Conservation (phyloP, 2,113 vertebrate species). For the Phrynocephalus versicolor region DNA sequence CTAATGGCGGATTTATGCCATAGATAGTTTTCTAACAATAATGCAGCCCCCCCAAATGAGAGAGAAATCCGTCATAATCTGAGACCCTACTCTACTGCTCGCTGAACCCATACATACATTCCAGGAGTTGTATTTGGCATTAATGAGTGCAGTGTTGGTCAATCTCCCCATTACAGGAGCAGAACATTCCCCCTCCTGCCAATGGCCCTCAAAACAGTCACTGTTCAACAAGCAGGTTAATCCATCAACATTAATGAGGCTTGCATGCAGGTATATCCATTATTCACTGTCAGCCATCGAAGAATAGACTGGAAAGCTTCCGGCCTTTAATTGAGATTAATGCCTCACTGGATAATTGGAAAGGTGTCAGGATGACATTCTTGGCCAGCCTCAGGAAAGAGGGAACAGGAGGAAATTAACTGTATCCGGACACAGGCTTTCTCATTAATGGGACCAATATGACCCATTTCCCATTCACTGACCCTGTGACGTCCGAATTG, state of each 20-base stretch:
- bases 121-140: background rate
- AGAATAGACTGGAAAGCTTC: conserved; percentile 1
- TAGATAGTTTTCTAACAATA: no score
- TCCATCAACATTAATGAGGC: background rate
- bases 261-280: background rate
- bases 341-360: conserved; percentile 29
- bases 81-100: no score
- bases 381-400: fast-evolving
- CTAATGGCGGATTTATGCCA: no score
- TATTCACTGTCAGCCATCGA: conserved; percentile 27
- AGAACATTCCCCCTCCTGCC: background rate
- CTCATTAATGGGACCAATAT: no score
- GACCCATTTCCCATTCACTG: background rate
- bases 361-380: background rate
- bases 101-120: no score
- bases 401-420: conserved; percentile 2
- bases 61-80: no score
- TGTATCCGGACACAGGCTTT: no score
- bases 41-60: no score
- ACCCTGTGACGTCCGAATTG: no score
- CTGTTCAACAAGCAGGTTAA: background rate
- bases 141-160: background rate
- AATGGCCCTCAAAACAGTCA: background rate
- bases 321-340: background rate
- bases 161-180: background rate